Evolutionary conservation across 2,888 invertebrate species (phyloP).

Genomic region (Rotaria magnacalcarata): DNA sequence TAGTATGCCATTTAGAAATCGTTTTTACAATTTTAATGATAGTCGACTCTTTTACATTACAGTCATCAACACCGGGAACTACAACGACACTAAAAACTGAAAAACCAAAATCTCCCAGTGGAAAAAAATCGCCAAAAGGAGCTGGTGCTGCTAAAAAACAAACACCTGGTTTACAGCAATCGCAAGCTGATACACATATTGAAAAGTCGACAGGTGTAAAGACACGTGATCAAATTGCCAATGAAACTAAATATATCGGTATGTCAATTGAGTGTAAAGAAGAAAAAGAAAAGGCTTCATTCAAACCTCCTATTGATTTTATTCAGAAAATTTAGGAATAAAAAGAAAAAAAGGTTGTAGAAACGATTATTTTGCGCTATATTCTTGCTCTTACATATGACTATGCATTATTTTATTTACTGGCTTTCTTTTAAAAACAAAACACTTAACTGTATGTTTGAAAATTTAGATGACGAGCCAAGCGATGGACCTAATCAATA

Average conservation of each 20-base stretch:
- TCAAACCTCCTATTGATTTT: too few species aligned
- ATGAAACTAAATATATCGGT: constrained; percentile 57
- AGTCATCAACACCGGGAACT: constrained; percentile 48
- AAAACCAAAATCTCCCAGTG: constrained; percentile 53
- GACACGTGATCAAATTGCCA: constrained; percentile 58
- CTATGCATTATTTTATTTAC: neutral
- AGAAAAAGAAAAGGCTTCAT: neutral
- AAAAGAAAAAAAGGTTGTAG: neutral
- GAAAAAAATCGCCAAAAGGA: constrained; percentile 57
- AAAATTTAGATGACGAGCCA: constrained; percentile 57
- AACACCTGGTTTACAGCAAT: neutral
- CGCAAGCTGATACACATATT: constrained; percentile 47
- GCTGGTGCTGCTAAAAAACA: constrained; percentile 48
- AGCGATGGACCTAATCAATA: constrained; percentile 58
- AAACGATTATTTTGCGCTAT: neutral
- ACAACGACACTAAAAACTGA: constrained; percentile 51
- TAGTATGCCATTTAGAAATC: constrained; percentile 50
- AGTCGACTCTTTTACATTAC: neutral
- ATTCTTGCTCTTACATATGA: neutral
- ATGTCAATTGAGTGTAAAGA: constrained; percentile 35
- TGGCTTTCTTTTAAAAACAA: neutral
- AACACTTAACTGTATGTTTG: neutral
- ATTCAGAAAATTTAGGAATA: neutral
- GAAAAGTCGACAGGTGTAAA: constrained; percentile 57
- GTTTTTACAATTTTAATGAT: neutral